These are phyloP conservation scores for Tricholaema leucomelas DNA, from an alignment of 2,113 vertebrate species.

Conservation along the genomic window DNA sequence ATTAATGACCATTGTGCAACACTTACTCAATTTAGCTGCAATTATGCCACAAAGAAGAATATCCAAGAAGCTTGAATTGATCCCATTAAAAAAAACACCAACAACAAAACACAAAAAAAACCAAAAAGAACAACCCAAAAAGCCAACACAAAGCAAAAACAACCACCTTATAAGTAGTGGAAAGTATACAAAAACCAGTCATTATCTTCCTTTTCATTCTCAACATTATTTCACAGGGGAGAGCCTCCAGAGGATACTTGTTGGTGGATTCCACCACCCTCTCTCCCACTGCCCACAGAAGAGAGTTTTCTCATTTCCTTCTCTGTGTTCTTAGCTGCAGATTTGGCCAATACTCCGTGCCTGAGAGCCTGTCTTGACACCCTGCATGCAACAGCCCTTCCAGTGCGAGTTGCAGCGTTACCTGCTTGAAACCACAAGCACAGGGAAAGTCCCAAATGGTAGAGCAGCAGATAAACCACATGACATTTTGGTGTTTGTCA, in stretches of 20 bases:
- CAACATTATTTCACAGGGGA: background rate
- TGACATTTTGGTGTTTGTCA: background rate
- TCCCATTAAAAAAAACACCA: background rate
- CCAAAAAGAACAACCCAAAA: no score
- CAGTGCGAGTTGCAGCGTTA: background rate
- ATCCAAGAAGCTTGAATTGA: background rate
- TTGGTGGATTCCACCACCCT: background rate
- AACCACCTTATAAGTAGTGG: background rate
- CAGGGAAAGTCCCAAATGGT: background rate
- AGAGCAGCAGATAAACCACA: background rate
- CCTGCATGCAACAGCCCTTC: background rate
- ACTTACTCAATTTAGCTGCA: background rate
- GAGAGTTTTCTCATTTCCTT: background rate
- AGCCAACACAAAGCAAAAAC: no score
- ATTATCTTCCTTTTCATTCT: background rate
- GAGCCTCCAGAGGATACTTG: background rate
- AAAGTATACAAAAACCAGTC: background rate
- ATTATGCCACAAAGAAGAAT: background rate
- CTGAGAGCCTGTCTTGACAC: background rate
- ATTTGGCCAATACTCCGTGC: background rate
- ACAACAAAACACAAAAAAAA: no score
- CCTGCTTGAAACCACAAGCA: background rate
- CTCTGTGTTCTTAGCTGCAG: background rate
- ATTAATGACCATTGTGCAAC: background rate
- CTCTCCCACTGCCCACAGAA: background rate